These are phyloP conservation scores for Ochropacha duplaris DNA, from an alignment of 2,888 invertebrate genomes.

Conservation along the genomic window DNA sequence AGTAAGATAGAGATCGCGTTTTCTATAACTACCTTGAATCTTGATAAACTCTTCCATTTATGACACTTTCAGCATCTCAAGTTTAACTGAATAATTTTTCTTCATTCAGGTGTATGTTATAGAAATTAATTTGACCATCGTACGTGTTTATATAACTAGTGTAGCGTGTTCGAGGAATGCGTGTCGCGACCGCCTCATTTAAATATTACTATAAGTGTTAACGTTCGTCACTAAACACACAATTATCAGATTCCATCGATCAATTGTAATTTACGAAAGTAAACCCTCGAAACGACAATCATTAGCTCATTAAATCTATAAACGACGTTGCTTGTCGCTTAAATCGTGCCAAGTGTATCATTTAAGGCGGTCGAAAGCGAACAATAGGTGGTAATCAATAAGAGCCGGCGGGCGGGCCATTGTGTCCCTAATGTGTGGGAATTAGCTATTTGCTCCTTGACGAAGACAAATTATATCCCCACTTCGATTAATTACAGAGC, in stretches of 20 bases:
- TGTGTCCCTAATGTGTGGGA: conserved; percentile 79
- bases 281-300: conserved; percentile 38
- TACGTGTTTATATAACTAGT: neutral
- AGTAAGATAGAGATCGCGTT: neutral
- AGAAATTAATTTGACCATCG: neutral
- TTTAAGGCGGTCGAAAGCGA: conserved; percentile 69
- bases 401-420: conserved; percentile 67
- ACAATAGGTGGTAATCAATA: conserved; percentile 80
- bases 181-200: neutral
- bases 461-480: conserved; percentile 79
- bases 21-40: no score
- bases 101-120: neutral
- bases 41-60: no score
- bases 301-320: conserved; percentile 59
- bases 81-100: no score
- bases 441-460: conserved; percentile 80
- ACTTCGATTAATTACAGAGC: conserved; percentile 78
- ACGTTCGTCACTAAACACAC: conserved; percentile 8
- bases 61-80: no score
- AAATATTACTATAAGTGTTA: conserved; percentile 4
- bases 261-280: conserved; percentile 23
- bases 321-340: conserved; percentile 49
- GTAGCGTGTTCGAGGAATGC: conserved; percentile 4
- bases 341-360: conserved; percentile 74
- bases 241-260: conserved; percentile 14